Evolutionary conservation across 2,113 vertebrate species (phyloP), one percentile per base, ranked within the genome.

Genomic region (Indri indri): DNA sequence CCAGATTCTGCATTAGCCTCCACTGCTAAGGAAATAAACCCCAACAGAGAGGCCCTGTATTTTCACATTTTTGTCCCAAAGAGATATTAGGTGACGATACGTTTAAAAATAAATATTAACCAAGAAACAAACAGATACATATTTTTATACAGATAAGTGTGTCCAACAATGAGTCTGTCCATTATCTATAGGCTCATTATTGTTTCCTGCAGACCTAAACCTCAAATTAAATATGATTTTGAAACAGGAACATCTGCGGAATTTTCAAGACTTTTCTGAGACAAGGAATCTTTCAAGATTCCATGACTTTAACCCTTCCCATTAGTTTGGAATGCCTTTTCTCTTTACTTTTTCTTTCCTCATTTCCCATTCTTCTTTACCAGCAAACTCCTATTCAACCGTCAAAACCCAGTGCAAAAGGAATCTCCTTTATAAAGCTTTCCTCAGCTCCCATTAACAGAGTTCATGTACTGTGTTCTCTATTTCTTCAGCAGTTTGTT

Each of bases 191-290:
- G 37, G 30, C 34, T 40, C 54, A 74, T 76, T 54, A 57, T 10
- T 66, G 5, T 18, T 94, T 59, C 22, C 34, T 32, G 0, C 18
- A 22, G 77, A 52, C 50, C 50, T 88, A 92, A 90, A 81, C 27
- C 52, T 88, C 76, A 74, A 65, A 85, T 68, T 80, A 94, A 86
- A n/a, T 79, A n/a, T 25, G 0, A 91, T 59, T 90, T 89, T 82
- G 50, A 96, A 95, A 68, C 16, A 77, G n/a, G 34, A 74, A 12
- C 3, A 86, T 59, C 54, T 88, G 37, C 22, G 50, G 52, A 90
- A 61, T 88, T 95, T 94, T 92, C 81, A 95, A 93, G 52, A 85
- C 30, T 76, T 97, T 71, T 89, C 65, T 77, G 22, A 89, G 47
- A n/a, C n/a, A 94, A 70, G 14, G 8, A 27, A 50, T 63, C 54